Percentiles rank a stretch among this genome's conserved stretches.
phyloP scores from a whole-genome alignment of 2,888 invertebrate genomes.

The Lysandra bellargus region DNA sequence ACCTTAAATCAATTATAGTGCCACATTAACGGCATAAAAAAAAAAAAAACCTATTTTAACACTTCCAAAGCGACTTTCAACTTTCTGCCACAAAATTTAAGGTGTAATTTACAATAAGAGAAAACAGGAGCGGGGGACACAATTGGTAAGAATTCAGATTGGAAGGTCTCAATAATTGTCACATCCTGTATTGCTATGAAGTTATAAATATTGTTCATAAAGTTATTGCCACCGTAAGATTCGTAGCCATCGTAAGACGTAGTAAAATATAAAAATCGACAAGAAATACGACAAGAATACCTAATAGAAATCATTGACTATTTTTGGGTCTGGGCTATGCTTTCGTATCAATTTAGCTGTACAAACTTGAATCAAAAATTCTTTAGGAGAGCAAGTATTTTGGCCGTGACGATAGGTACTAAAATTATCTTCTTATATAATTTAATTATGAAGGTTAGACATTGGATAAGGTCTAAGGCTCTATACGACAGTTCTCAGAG shows the following conservation, averaged over 20 bases:
- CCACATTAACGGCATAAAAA: slow-evolving; percentile 46
- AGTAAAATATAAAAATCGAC: not conserved
- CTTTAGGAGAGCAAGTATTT: no score
- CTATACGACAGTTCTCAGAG: no score
- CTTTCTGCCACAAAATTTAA: slow-evolving; percentile 21
- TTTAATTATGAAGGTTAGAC: no score
- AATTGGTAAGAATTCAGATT: slow-evolving; percentile 39
- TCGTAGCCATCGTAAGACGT: not conserved
- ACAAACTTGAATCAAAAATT: no score
- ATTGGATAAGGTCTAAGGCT: no score
- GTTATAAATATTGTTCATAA: slow-evolving; percentile 6
- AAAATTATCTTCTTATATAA: no score
- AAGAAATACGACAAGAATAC: not conserved
- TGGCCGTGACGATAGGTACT: no score
- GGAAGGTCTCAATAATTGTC: slow-evolving; percentile 39
- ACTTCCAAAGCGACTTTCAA: not conserved
- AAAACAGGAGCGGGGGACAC: slow-evolving; percentile 45
- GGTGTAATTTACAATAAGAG: slow-evolving; percentile 39
- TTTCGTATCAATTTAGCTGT: not conserved
- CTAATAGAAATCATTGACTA: not conserved
- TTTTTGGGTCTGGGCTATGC: not conserved
- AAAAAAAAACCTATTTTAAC: slow-evolving; percentile 38
- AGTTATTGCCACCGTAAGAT: slow-evolving; percentile 11
- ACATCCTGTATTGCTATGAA: slow-evolving; percentile 36
- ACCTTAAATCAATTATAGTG: slow-evolving; percentile 48